Evolutionary conservation across 1,140 invertebrate species (phyloP).

Genomic region (Drusus annulatus): DNA sequence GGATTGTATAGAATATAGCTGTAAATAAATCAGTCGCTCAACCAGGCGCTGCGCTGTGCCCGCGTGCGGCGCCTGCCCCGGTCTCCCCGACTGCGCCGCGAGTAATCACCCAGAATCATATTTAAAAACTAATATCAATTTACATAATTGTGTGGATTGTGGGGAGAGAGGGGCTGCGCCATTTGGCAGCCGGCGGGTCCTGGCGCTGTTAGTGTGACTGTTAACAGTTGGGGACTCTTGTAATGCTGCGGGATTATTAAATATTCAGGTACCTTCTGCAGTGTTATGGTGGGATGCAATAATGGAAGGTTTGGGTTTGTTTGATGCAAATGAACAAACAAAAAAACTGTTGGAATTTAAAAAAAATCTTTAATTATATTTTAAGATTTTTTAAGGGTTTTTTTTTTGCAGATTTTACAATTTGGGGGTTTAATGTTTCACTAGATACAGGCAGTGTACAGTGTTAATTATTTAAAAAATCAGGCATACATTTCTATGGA

Average conservation of each 20-base stretch:
- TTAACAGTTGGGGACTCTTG: not conserved
- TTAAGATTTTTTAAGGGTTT: too few species aligned
- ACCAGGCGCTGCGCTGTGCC: constrained; percentile 23
- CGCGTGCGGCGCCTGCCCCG: constrained; percentile 11
- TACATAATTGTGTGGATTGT: constrained; percentile 60
- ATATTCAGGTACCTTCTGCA: not conserved
- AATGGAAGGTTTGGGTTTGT: not conserved
- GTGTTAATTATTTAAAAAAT: too few species aligned
- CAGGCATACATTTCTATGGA: too few species aligned
- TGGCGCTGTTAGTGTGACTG: not conserved
- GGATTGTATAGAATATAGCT: constrained; percentile 3
- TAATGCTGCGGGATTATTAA: constrained; percentile 14
- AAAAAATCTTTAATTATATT: too few species aligned
- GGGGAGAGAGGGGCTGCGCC: constrained; percentile 44
- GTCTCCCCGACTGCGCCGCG: constrained; percentile 10
- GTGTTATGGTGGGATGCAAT: not conserved
- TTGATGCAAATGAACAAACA: not conserved
- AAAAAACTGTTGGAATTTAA: too few species aligned
- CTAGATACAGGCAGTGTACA: too few species aligned
- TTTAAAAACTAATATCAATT: constrained; percentile 61
- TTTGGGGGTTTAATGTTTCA: too few species aligned
- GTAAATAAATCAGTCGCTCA: constrained; percentile 26
- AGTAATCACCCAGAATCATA: constrained; percentile 55
- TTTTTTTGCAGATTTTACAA: too few species aligned
- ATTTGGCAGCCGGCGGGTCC: constrained; percentile 57